Base-by-base conservation (phyloP, 2,113 vertebrate species). In the Prochilodus magdalenae region DNA sequence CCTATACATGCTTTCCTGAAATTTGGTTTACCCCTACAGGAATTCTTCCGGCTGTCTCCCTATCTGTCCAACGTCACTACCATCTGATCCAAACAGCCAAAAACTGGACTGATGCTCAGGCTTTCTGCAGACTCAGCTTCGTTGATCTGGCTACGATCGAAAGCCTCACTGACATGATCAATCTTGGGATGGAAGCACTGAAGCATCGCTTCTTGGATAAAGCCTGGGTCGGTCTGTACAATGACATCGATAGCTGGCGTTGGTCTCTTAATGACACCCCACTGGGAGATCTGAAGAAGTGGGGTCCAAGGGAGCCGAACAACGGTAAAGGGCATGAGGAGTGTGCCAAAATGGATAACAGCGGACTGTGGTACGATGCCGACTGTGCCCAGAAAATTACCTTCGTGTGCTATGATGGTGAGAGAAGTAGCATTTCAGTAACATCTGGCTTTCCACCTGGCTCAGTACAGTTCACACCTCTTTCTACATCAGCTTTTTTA, bases 201-300 rank as follows among this genome's bases (percentile, higher is more conserved):
- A 49, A 72, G 16, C 18, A 24, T 2, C 49, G 14, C 7, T 12
- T 7, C 2, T 8, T 8, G 5, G 7, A 3, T 5, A 24, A 27
- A 26, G 47, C 70, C 47, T 73, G 70, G 70, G 47, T 73, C 29
- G 70, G 70, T 16, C 70, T 73, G 12, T 73, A 73, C 47, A 65
- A 76, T 27, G 74, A 76, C 8, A 6, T 76, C 10, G 47, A 76
- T 33, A 65, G 57, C 40, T 76, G 74, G 74, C 59, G 36, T 8
- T 76, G 59, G 57, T 76, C 74, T 16, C n/a, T 47, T 24, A 16
- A 26, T 29, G 29, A 65, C 11, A 4, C 18, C 1, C 6, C 29
- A 29, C 13, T 63, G 30, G 24, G 24, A 15, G 5, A 0, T 10
- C 18, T 47, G 3, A 27, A 27, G 70, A 7, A 27, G 26, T 73